Evolutionary conservation across 2,113 vertebrate genomes (phyloP).

Genomic region (Gymnobelideus leadbeateri): DNA sequence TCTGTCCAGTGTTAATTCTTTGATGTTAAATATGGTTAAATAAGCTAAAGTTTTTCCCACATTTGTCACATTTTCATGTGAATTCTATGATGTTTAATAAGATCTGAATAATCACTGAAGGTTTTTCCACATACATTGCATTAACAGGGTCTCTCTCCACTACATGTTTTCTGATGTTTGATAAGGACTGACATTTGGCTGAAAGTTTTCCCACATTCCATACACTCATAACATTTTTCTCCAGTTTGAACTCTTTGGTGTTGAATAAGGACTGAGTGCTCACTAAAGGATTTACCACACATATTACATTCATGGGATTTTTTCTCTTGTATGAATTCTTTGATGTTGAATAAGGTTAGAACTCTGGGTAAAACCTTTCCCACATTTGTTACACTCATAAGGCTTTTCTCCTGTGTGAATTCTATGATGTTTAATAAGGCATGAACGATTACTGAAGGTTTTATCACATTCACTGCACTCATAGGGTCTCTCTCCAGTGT

Average conservation of each 20-base stretch:
- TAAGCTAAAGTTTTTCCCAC: slow-evolving; percentile 53
- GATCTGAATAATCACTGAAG: slow-evolving; percentile 66
- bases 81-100: slow-evolving; percentile 69
- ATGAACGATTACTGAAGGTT: slow-evolving; percentile 26
- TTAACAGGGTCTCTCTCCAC: slow-evolving; percentile 56
- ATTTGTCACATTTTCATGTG: slow-evolving; percentile 68
- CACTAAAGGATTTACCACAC: slow-evolving; percentile 68
- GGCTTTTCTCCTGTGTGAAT: slow-evolving; percentile 60
- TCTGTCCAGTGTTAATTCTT: slow-evolving; percentile 62
- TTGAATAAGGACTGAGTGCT: slow-evolving; percentile 42
- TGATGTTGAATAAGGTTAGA: slow-evolving; percentile 65
- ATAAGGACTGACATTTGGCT: slow-evolving; percentile 36
- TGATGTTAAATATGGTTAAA: slow-evolving; percentile 39
- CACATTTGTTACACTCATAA: slow-evolving; percentile 64
- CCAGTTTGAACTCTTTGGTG: slow-evolving; percentile 58
- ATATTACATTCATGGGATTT: slow-evolving; percentile 66
- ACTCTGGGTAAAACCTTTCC: slow-evolving; percentile 63
- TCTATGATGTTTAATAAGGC: slow-evolving; percentile 49
- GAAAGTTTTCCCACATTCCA: slow-evolving; percentile 57
- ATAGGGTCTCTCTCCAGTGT: slow-evolving; percentile 61
- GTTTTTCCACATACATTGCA: slow-evolving; percentile 57
- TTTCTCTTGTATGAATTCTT: slow-evolving; percentile 65
- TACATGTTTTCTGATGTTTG: slow-evolving; percentile 59
- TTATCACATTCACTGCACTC: slow-evolving; percentile 51
- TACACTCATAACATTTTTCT: slow-evolving; percentile 58